Conservation (phyloP, 2,888 invertebrate genomes). For the Tribolium freemani region DNA sequence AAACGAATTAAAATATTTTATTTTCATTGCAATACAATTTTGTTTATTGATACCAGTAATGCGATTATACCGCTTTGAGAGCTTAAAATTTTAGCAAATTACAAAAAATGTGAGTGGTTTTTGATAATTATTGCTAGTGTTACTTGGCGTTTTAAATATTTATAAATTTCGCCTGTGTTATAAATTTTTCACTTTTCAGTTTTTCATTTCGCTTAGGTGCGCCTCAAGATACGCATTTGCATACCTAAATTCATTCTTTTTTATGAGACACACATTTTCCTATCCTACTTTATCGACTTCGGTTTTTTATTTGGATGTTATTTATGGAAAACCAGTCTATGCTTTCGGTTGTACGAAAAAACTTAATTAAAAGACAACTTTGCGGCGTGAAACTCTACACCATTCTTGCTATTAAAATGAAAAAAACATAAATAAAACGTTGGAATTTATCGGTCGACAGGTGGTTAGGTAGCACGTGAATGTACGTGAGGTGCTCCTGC, state of each 20-base stretch:
- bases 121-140: too few relatives aligned
- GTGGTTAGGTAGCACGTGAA: constrained; percentile 24
- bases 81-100: not conserved
- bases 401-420: constrained; percentile 13
- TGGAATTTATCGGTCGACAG: constrained; percentile 22
- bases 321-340: too few relatives aligned
- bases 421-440: constrained; percentile 18
- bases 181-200: not conserved
- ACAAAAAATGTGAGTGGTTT: not conserved
- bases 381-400: not conserved
- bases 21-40: too few relatives aligned
- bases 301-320: not conserved
- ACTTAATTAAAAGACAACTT: not conserved
- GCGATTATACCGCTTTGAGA: too few relatives aligned
- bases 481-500: constrained; percentile 5
- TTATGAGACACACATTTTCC: not conserved
- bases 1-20: too few relatives aligned
- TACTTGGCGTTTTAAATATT: too few relatives aligned
- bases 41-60: too few relatives aligned
- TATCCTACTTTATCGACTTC: not conserved
- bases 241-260: not conserved
- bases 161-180: not conserved
- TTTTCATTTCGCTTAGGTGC: not conserved
- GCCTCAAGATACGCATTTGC: not conserved
- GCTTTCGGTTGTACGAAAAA: not conserved